Percentiles rank a stretch among this genome's conserved stretches.
phyloP scores from a whole-genome alignment of 2,113 vertebrate species.

The Centropus unirufus region DNA sequence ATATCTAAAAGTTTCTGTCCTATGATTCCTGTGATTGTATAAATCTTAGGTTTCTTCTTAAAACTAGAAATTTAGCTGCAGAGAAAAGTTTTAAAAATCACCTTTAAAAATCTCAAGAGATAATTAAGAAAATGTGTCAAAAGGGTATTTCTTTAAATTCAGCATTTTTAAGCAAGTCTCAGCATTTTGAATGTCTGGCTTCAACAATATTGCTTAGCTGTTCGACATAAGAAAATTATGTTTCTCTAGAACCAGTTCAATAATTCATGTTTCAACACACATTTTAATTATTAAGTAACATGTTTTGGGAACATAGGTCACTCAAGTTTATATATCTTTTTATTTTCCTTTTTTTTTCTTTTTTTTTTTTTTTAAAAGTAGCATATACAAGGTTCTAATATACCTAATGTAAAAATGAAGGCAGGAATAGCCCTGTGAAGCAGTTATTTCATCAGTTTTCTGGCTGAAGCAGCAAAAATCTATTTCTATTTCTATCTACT shows the following conservation, averaged over 20 bases:
- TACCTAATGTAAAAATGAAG: background rate
- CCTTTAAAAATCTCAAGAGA: background rate
- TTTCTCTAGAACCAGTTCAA: constrained; percentile 17
- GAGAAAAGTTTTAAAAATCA: background rate
- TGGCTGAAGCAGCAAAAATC: background rate
- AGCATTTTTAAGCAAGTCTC: constrained; percentile 12
- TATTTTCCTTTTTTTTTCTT: background rate
- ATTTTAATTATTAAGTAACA: constrained; percentile 39
- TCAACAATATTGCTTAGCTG: constrained; percentile 15
- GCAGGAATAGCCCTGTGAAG: background rate
- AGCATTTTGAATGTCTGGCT: background rate
- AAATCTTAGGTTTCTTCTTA: background rate
- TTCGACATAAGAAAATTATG: background rate
- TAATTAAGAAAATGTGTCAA: background rate
- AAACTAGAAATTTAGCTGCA: background rate
- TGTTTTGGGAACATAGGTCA: background rate
- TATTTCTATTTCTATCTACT: background rate
- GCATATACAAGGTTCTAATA: background rate
- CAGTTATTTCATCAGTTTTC: background rate
- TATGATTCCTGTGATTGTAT: background rate
- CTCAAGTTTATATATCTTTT: background rate
- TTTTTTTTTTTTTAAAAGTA: background rate
- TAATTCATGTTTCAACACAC: background rate
- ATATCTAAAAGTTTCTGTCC: background rate
- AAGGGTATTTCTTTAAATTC: background rate